A percentile compares a stretch with the other conserved stretches of the same genome.
phyloP scores from a whole-genome alignment of 2,888 invertebrate species.

The Drosophila mettleri region DNA sequence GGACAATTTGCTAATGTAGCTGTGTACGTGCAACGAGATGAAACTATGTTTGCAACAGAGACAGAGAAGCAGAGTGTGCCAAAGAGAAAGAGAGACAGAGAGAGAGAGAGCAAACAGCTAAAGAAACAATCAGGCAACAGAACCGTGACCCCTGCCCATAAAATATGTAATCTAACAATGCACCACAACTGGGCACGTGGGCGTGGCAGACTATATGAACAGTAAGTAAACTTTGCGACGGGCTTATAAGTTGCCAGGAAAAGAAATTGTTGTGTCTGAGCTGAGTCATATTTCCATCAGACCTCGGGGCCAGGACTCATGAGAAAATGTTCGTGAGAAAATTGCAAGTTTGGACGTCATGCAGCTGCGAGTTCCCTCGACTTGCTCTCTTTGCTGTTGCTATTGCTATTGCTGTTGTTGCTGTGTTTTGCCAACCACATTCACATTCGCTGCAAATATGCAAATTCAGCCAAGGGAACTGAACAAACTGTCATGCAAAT shows the following conservation, averaged over 20 bases:
- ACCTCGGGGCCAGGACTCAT: constrained; percentile 25
- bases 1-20: constrained; percentile 72
- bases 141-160: constrained; percentile 52
- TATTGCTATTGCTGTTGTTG: too few species aligned
- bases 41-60: neutral
- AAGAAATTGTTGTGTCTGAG: constrained; percentile 60
- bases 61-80: too few species aligned
- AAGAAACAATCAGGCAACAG: constrained; percentile 36
- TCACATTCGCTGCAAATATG: constrained; percentile 56
- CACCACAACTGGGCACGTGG: constrained; percentile 54
- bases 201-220: constrained; percentile 54
- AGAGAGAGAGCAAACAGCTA: neutral
- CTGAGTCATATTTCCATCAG: constrained; percentile 65
- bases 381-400: neutral
- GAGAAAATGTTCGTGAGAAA: constrained; percentile 47
- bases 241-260: constrained; percentile 57
- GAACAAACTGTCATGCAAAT: constrained; percentile 62
- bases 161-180: constrained; percentile 58
- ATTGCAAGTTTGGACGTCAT: constrained; percentile 48
- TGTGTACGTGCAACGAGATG: constrained; percentile 55
- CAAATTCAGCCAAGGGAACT: constrained; percentile 56
- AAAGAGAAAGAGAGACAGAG: neutral
- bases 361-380: constrained; percentile 46
- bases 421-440: constrained; percentile 21
- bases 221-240: constrained; percentile 60